These are phyloP conservation scores for Barypeithes pellucidus DNA, from an alignment of 2,888 invertebrate species.

Conservation along the genomic window DNA sequence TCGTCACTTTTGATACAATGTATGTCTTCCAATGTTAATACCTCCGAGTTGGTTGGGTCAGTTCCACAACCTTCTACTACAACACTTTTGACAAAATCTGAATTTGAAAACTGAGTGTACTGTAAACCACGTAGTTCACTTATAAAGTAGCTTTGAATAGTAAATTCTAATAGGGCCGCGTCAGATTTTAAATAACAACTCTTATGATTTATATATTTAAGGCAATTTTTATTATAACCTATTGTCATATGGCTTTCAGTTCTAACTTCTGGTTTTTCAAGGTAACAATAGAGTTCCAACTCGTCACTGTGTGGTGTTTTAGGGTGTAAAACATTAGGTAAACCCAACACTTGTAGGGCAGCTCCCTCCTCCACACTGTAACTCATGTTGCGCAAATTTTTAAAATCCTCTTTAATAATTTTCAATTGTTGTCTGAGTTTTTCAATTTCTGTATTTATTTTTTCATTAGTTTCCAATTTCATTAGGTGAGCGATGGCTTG, in stretches of 20 bases:
- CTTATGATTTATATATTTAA: conserved; percentile 76
- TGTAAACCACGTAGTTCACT: conserved; percentile 70
- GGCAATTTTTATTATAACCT: conserved; percentile 72
- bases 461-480: conserved; percentile 63
- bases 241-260: conserved; percentile 74
- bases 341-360: conserved; percentile 75
- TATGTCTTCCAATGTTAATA: conserved; percentile 77
- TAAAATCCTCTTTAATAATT: conserved; percentile 73
- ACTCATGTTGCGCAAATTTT: conserved; percentile 75
- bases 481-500: conserved; percentile 71
- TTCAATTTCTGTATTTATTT: conserved; percentile 67
- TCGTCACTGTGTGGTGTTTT: conserved; percentile 74
- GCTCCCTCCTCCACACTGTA: conserved; percentile 84
- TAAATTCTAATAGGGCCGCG: conserved; percentile 82
- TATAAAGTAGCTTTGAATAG: conserved; percentile 73
- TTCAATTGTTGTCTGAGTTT: conserved; percentile 74
- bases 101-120: conserved; percentile 81
- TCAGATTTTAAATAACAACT: conserved; percentile 79
- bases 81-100: conserved; percentile 85
- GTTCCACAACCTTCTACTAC: conserved; percentile 83
- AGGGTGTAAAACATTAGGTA: conserved; percentile 82
- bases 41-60: conserved; percentile 72
- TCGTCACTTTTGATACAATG: conserved; percentile 72
- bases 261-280: conserved; percentile 64
- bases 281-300: conserved; percentile 61